Conservation (phyloP, 2,113 vertebrate genomes). For the Amphilophus citrinellus region DNA sequence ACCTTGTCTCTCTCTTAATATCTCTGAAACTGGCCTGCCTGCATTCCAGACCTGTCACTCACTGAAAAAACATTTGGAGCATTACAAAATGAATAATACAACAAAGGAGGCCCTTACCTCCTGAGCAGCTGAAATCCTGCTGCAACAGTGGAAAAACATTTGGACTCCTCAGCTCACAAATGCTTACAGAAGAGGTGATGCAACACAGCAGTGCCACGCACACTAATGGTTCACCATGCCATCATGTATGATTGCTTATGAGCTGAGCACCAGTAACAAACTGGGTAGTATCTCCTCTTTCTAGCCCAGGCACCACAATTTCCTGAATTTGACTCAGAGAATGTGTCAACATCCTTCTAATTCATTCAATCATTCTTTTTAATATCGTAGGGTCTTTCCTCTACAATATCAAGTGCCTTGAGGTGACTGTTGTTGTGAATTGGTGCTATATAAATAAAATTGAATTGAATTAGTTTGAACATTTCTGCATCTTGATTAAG, state of each 20-base stretch:
- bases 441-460: too few relatives aligned
- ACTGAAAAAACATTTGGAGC: background rate
- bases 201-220: background rate
- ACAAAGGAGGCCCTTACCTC: background rate
- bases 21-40: background rate
- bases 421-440: too few relatives aligned
- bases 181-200: background rate
- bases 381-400: background rate
- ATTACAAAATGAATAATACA: conserved; percentile 8
- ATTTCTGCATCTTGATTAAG: too few relatives aligned
- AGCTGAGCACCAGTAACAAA: background rate
- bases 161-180: background rate
- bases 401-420: background rate
- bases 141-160: background rate
- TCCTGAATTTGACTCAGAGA: background rate
- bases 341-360: background rate
- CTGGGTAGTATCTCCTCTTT: background rate
- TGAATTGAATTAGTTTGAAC: too few relatives aligned
- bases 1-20: background rate
- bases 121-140: background rate
- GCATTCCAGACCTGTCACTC: background rate
- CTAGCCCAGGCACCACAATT: background rate
- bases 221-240: background rate
- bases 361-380: background rate
- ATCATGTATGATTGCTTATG: background rate